Evolutionary conservation across 2,113 vertebrate species (phyloP).

Genomic region (Tursiops truncatus): DNA sequence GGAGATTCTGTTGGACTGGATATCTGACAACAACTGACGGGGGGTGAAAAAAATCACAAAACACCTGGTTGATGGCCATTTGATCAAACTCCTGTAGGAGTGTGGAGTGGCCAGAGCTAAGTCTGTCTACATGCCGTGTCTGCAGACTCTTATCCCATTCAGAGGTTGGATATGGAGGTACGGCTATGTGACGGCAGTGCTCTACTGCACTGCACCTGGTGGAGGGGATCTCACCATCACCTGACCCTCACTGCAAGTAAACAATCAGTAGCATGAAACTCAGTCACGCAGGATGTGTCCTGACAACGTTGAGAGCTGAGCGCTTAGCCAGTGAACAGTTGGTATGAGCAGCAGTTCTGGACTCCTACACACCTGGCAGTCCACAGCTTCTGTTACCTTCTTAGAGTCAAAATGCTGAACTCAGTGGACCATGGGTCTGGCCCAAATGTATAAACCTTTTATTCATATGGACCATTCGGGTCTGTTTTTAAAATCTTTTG

Average conservation of each 20-base stretch:
- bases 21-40: neutral
- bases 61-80: neutral
- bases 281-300: neutral
- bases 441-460: neutral
- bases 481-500: conserved; percentile 14
- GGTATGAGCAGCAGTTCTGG: neutral
- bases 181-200: neutral
- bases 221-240: too few species aligned
- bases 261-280: neutral
- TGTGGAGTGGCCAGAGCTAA: neutral
- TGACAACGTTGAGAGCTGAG: neutral
- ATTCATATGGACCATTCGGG: neutral
- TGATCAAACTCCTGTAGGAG: neutral
- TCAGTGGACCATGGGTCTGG: neutral
- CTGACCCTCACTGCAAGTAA: neutral
- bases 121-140: neutral
- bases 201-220: neutral
- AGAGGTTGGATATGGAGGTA: neutral
- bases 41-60: neutral
- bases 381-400: neutral
- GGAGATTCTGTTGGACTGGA: neutral
- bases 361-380: neutral
- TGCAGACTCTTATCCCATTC: neutral
- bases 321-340: fast-evolving
- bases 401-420: neutral